Evolutionary conservation across 2,888 invertebrate species (phyloP).

Genomic region (Melanophora roralis): DNA sequence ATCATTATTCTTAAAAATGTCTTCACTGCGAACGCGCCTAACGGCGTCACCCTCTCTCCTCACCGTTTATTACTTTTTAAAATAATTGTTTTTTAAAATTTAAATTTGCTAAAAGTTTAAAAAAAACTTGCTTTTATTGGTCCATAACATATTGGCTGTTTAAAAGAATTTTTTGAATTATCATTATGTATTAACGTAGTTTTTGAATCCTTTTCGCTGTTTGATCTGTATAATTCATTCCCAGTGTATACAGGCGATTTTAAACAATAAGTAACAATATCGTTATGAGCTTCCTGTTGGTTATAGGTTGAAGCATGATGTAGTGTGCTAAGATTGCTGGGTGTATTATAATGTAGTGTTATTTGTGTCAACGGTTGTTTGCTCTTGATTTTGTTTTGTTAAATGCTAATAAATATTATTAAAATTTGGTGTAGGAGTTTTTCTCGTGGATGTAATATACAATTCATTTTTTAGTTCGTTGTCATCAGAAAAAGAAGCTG

Average conservation of each 20-base stretch:
- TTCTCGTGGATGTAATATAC: background rate
- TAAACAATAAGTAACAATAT: conserved; percentile 19
- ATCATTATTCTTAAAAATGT: no score
- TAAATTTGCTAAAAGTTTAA: conserved; percentile 43
- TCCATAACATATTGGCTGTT: conserved; percentile 54
- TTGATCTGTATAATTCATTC: conserved; percentile 50
- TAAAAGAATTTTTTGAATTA: conserved; percentile 46
- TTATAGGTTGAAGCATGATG: no score
- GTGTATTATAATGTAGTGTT: background rate
- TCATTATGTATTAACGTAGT: conserved; percentile 50
- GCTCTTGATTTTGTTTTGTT: conserved; percentile 43
- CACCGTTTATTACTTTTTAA: no score
- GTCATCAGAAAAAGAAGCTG: background rate
- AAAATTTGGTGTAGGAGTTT: conserved; percentile 54
- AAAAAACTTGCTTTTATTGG: conserved; percentile 37
- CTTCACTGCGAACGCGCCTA: no score
- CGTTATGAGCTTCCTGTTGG: no score
- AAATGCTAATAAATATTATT: conserved; percentile 58
- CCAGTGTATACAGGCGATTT: background rate
- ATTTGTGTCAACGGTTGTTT: conserved; percentile 21
- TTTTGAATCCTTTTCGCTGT: conserved; percentile 54
- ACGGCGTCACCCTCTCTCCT: no score
- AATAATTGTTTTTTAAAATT: background rate
- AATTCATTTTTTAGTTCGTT: background rate
- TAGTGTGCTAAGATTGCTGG: background rate